phyloP scores from a whole-genome alignment of 2,113 vertebrate species.

The Bubo scandiacus region DNA sequence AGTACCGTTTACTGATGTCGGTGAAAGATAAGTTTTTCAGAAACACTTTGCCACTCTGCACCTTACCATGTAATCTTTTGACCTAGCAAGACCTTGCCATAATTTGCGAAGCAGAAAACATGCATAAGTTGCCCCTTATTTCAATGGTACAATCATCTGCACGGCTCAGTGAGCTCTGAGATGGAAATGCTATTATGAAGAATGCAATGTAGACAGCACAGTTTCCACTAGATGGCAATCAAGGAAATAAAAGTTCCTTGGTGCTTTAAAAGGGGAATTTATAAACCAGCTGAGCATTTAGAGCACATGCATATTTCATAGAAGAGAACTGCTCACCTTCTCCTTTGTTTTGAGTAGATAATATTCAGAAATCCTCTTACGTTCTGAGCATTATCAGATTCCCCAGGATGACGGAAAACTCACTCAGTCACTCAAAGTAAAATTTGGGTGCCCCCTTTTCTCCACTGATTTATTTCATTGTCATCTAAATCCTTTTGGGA shows the following conservation, averaged over 20 bases:
- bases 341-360: not conserved
- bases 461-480: not conserved
- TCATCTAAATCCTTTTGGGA: not conserved
- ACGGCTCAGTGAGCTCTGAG: not conserved
- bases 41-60: not conserved
- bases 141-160: not conserved
- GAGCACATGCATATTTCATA: not conserved
- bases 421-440: not conserved
- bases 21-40: not conserved
- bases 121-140: not conserved
- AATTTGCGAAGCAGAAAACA: not conserved
- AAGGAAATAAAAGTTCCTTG: conserved; percentile 27
- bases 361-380: not conserved
- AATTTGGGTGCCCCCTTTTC: not conserved
- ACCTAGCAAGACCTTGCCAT: not conserved
- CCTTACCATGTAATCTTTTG: not conserved
- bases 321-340: not conserved
- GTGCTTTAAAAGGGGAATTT: not conserved
- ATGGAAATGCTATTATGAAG: not conserved
- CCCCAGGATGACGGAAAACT: not conserved
- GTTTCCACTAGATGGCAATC: conserved; percentile 71
- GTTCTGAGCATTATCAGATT: not conserved
- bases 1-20: not conserved
- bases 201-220: not conserved
- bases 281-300: not conserved